Evolutionary conservation across 2,797 vertebrate species (phyloP).

Genomic region (Trachurus trachurus): DNA sequence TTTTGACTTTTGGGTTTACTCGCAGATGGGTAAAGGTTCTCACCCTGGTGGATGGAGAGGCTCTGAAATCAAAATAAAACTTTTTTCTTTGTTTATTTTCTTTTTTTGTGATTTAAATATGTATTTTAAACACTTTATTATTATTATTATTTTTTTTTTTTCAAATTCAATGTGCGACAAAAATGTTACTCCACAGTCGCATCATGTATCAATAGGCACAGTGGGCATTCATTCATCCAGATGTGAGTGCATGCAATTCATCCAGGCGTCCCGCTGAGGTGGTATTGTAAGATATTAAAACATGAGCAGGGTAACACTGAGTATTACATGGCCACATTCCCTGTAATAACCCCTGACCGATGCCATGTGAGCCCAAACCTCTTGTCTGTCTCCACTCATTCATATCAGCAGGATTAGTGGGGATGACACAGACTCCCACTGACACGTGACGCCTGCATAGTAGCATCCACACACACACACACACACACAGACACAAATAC

Average conservation of each 20-base stretch:
- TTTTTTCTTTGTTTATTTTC: not conserved
- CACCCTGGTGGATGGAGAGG: too few relatives aligned
- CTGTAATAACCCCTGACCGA: conserved; percentile 43
- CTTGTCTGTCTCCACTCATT: conserved; percentile 69
- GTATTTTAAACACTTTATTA: too few relatives aligned
- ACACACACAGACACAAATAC: not conserved
- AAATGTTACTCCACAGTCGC: not conserved
- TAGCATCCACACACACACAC: conserved; percentile 47
- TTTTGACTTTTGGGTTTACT: not conserved
- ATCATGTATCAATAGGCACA: not conserved
- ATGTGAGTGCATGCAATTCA: not conserved
- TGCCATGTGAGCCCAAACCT: conserved; percentile 49
- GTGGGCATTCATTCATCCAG: too few relatives aligned
- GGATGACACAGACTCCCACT: conserved; percentile 57
- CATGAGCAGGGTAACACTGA: not conserved
- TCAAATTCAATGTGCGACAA: not conserved
- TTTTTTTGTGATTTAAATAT: too few relatives aligned
- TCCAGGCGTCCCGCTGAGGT: not conserved
- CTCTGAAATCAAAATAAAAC: too few relatives aligned
- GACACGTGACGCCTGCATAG: conserved; percentile 58
- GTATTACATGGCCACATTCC: conserved; percentile 10
- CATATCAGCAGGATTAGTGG: conserved; percentile 71
- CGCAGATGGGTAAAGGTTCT: not conserved
- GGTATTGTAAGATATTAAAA: not conserved
- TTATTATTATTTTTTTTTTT: too few relatives aligned